Evolutionary conservation across 1,140 invertebrate species (phyloP).

Genomic region (Drosophila oshimai): DNA sequence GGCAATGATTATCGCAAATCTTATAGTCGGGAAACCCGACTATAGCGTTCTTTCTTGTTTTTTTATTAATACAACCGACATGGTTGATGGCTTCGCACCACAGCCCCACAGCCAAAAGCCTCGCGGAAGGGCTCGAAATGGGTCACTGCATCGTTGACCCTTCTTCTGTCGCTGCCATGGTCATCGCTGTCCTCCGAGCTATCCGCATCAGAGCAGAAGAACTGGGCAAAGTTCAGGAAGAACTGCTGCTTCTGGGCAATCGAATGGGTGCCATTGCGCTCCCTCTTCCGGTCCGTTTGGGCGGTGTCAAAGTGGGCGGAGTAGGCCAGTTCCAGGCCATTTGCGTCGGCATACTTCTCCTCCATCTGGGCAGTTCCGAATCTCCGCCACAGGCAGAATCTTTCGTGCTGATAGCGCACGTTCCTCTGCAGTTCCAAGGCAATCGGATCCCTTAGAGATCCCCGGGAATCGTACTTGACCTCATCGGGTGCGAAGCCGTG

Average conservation of each 20-base stretch:
- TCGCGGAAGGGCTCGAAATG: constrained; percentile 1
- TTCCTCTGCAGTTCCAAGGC: background rate
- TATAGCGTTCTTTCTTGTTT: too few species aligned
- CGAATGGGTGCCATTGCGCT: background rate
- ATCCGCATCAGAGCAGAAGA: constrained; percentile 29
- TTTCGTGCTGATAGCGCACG: background rate
- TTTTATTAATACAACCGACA: background rate
- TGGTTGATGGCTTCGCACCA: too few species aligned
- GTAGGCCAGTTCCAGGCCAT: constrained; percentile 40
- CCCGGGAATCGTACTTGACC: background rate
- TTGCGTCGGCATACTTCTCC: constrained; percentile 49
- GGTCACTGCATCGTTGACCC: constrained; percentile 50
- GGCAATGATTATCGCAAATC: too few species aligned
- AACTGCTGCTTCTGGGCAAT: constrained; percentile 1
- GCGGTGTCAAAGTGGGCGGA: constrained; percentile 1
- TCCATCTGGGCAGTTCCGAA: background rate
- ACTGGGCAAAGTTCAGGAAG: constrained; percentile 52
- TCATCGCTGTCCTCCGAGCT: background rate
- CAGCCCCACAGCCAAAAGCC: constrained; percentile 36
- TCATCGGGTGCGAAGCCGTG: constrained; percentile 40
- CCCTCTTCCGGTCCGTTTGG: background rate
- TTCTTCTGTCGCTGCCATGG: constrained; percentile 25
- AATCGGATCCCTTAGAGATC: background rate
- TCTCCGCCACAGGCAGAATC: background rate
- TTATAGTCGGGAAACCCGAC: too few species aligned